Conservation (phyloP, 2,113 vertebrate species). For the Odocoileus virginianus region DNA sequence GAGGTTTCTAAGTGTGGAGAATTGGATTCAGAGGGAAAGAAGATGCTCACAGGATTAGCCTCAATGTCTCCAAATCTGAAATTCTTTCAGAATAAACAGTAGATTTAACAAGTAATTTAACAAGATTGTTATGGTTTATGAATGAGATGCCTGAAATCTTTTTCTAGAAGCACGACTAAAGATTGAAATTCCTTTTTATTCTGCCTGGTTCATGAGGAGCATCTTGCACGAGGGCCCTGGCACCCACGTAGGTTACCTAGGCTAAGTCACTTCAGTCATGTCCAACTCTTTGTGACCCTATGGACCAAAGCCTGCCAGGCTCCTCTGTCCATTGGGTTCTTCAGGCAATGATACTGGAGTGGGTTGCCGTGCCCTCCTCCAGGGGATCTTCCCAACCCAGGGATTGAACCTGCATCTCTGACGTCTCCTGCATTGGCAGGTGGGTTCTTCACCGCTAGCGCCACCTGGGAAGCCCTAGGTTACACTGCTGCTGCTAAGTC, state of each 20-base stretch:
- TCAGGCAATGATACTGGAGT: not conserved
- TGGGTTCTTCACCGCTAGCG: not conserved
- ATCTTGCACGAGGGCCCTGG: not conserved
- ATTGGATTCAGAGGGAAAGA: not conserved
- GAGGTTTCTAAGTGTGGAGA: not conserved
- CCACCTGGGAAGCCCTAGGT: not conserved
- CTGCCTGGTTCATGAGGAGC: not conserved
- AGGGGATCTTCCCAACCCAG: not conserved
- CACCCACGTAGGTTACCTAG: not conserved
- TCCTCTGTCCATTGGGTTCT: not conserved
- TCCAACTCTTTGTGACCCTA: not conserved
- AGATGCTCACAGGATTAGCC: not conserved
- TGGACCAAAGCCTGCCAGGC: not conserved
- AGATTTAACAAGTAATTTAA: not conserved
- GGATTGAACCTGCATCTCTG: not conserved
- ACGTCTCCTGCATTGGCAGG: not conserved
- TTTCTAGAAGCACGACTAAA: not conserved
- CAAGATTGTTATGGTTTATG: not conserved
- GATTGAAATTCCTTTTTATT: not conserved
- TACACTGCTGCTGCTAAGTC: not conserved
- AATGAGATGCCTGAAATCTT: not conserved
- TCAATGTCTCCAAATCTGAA: not conserved
- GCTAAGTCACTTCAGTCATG: not conserved
- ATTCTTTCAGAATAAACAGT: not conserved
- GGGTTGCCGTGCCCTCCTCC: not conserved